phyloP scores from a whole-genome alignment of 2,888 invertebrate genomes.

The Amphimallon solstitiale region DNA sequence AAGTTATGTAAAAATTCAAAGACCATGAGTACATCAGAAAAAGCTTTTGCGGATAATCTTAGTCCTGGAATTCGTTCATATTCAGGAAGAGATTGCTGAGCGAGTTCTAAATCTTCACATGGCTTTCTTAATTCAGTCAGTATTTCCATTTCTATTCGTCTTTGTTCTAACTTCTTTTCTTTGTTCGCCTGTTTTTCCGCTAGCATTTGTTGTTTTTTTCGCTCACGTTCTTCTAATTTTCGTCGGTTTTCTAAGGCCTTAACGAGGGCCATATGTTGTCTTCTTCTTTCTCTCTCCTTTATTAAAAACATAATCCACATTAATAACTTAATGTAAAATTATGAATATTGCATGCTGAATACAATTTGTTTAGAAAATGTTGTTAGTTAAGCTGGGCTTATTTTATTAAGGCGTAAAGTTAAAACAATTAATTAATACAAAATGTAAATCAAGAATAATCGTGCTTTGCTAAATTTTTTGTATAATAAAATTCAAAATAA shows the following conservation, averaged over 20 bases:
- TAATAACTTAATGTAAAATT: constrained; percentile 18
- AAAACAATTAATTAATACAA: constrained; percentile 27
- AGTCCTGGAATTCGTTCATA: constrained; percentile 76
- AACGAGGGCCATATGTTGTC: constrained; percentile 90
- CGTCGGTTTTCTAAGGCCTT: constrained; percentile 87
- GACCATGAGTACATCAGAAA: constrained; percentile 93
- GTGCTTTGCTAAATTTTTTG: constrained; percentile 14
- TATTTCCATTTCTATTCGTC: constrained; percentile 74
- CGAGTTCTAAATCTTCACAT: constrained; percentile 90
- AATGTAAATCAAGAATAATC: constrained; percentile 20
- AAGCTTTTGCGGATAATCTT: constrained; percentile 83
- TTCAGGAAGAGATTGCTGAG: constrained; percentile 77
- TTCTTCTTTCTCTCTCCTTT: constrained; percentile 86
- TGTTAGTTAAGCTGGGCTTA: constrained; percentile 38
- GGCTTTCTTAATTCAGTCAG: constrained; percentile 82
- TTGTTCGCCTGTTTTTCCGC: constrained; percentile 87
- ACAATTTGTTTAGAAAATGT: constrained; percentile 32
- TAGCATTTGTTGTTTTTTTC: constrained; percentile 78
- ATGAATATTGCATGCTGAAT: constrained; percentile 31
- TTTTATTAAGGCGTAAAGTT: constrained; percentile 35
- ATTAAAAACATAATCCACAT: constrained; percentile 20
- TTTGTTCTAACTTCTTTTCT: constrained; percentile 83
- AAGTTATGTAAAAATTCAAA: constrained; percentile 97
- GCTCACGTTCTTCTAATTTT: constrained; percentile 86
- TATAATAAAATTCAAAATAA: constrained; percentile 7